phyloP scores from a whole-genome alignment of 2,113 vertebrate species.

The Boleophthalmus pectinirostris region DNA sequence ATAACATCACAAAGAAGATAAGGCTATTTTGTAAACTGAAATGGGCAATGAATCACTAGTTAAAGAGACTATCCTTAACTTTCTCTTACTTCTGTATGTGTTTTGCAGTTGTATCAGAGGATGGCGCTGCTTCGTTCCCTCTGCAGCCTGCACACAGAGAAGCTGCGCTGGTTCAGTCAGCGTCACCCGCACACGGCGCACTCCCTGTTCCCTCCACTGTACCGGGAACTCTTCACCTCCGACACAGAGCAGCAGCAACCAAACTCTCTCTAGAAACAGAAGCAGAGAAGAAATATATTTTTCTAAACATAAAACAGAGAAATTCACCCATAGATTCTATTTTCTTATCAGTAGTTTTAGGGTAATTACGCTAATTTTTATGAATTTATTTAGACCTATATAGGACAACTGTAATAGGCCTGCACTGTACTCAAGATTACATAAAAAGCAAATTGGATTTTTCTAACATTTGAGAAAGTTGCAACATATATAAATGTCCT shows the following conservation, averaged over 20 bases:
- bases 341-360: not conserved
- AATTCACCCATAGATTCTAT: not conserved
- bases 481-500: too few species aligned
- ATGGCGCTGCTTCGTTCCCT: constrained; percentile 80
- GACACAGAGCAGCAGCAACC: constrained; percentile 76
- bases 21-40: too few species aligned
- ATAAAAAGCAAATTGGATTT: too few species aligned
- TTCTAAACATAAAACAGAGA: constrained; percentile 40
- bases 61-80: not conserved
- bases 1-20: too few species aligned
- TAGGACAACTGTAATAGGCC: not conserved
- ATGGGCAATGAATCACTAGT: not conserved
- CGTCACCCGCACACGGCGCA: constrained; percentile 81
- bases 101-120: constrained; percentile 82
- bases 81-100: constrained; percentile 10
- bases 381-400: not conserved
- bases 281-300: constrained; percentile 53
- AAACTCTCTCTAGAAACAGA: constrained; percentile 53
- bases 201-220: constrained; percentile 88
- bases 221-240: constrained; percentile 89
- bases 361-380: not conserved
- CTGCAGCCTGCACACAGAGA: constrained; percentile 88
- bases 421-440: not conserved
- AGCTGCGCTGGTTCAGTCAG: constrained; percentile 85
- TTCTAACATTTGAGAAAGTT: too few species aligned